Evolutionary conservation across 2,113 vertebrate genomes (phyloP), one percentile per base, ranked within the genome.

Genomic region (Laticauda colubrina): DNA sequence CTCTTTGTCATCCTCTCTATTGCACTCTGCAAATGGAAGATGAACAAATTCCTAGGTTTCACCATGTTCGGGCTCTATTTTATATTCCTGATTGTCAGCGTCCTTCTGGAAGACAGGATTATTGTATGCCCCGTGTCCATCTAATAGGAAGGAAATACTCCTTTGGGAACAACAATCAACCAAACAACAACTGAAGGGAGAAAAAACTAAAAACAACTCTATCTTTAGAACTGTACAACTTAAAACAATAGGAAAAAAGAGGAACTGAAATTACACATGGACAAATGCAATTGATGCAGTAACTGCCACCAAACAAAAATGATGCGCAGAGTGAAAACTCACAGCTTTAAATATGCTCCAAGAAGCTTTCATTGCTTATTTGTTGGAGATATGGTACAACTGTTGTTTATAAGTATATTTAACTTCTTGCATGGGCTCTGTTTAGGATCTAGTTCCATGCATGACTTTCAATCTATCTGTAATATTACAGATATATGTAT

Each of bases 1-100:
- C 97, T 99, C 89, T 99, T 99, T 81, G 99, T 99, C 96, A 99
- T 99, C 97, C 97, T 99, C 93, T 99, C 99, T 95, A 99, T 99
- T 20, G 99, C 98, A 54, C 97, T 98, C 96, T 99, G 99, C 98
- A 99, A 98, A 93, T 99, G 99, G 99, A 98, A 94, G 93, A 99
- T 99, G 99, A 99, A 99, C 98, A 99, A 99, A 97, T 95, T 99
- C 94, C 97, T 99, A 90, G 99, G 99, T 92, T 98, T 98, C 97
- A 98, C 98, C 96, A 99, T 99, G 99, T 99, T 99, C 88, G 98
- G 98, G 93, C 98, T 99, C 93, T 99, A 99, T 94, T 98, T 99
- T 14, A 97, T 98, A 95, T 99, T 99, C 98, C 98, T 99, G 96
- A 97, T 99, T 96, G 94, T 98, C 97, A 99, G 98, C n/a, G 98